Evolutionary conservation across 2,113 vertebrate species (phyloP).

Genomic region (Choloepus hoffmanni): DNA sequence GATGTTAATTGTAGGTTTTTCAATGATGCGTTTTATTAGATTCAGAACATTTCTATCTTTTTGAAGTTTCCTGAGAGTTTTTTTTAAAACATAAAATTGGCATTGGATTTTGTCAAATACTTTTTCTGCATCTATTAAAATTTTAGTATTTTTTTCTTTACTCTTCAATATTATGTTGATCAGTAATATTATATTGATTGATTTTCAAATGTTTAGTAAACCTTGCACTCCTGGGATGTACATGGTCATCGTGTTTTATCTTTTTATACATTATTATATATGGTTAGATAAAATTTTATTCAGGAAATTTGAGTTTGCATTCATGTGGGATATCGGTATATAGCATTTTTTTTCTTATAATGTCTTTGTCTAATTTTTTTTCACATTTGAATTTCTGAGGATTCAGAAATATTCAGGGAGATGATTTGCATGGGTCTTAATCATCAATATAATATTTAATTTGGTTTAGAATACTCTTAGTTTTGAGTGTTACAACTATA

Average conservation of each 20-base stretch:
- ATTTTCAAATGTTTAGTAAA: background rate
- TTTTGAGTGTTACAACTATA: background rate
- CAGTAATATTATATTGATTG: background rate
- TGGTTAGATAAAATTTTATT: too few species aligned
- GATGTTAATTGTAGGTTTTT: too few species aligned
- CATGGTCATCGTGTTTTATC: background rate
- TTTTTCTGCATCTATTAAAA: background rate
- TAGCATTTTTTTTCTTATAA: too few species aligned
- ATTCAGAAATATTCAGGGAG: background rate
- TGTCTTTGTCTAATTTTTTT: background rate
- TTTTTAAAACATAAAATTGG: too few species aligned
- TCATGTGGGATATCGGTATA: too few species aligned
- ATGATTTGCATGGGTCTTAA: background rate
- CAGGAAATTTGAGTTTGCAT: too few species aligned
- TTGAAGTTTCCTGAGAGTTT: too few species aligned
- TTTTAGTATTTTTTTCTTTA: background rate
- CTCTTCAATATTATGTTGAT: background rate
- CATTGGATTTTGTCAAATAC: background rate
- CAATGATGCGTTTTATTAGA: too few species aligned
- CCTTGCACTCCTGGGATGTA: background rate
- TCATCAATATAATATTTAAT: background rate
- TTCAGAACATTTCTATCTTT: too few species aligned
- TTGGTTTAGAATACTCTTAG: background rate
- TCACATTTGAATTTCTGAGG: background rate
- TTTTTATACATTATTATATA: background rate